Conservation (phyloP, 2,113 vertebrate species). For the Peromyscus maniculatus region DNA sequence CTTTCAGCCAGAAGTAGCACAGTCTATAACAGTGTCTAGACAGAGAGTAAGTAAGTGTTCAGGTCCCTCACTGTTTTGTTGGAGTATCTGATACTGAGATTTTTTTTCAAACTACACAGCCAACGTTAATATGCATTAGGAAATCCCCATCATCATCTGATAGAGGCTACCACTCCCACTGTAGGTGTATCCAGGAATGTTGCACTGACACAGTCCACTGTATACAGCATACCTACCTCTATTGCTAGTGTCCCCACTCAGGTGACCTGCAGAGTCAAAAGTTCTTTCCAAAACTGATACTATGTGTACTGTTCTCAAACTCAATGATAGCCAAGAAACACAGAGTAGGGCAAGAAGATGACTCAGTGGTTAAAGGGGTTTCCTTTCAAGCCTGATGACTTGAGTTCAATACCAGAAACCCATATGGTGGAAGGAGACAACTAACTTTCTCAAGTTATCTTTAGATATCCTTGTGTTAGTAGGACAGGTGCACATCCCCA, state of each 20-base stretch:
- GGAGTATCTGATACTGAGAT: background rate
- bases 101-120: background rate
- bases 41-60: background rate
- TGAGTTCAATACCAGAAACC: background rate
- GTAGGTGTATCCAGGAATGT: background rate
- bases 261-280: background rate
- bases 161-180: background rate
- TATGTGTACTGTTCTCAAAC: background rate
- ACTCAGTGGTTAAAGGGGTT: background rate
- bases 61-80: background rate
- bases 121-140: background rate
- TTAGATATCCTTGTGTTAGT: background rate
- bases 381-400: background rate
- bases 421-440: background rate
- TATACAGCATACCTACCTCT: background rate
- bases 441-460: background rate
- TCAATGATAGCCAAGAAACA: background rate
- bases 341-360: background rate
- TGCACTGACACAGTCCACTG: background rate
- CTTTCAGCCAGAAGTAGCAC: background rate
- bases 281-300: background rate
- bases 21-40: background rate
- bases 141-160: background rate
- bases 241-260: background rate
- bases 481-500: background rate